Evolutionary conservation across 2,888 invertebrate genomes (phyloP).

Genomic region (Drosophila borealis): DNA sequence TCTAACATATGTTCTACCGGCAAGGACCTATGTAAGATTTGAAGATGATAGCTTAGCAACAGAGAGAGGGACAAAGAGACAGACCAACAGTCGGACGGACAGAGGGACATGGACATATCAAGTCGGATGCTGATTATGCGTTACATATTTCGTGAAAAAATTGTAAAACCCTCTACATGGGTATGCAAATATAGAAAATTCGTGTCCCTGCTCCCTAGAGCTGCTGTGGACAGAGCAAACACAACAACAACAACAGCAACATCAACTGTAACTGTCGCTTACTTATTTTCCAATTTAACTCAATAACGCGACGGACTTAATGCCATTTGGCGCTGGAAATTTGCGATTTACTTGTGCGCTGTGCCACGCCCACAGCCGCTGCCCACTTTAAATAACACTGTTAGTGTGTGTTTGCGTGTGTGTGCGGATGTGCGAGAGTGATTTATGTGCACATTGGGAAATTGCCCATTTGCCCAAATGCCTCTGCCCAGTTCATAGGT

Average conservation of each 20-base stretch:
- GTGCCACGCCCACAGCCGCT: constrained; percentile 40
- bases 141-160: too few relatives aligned
- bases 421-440: constrained; percentile 73
- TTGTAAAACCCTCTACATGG: too few relatives aligned
- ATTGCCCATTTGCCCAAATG: constrained; percentile 49
- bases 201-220: not conserved
- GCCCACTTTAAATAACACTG: constrained; percentile 23
- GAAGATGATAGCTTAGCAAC: too few relatives aligned
- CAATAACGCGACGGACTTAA: constrained; percentile 79
- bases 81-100: too few relatives aligned
- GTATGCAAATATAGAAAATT: too few relatives aligned
- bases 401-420: constrained; percentile 17
- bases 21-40: too few relatives aligned
- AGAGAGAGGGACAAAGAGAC: too few relatives aligned
- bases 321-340: constrained; percentile 79
- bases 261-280: constrained; percentile 66
- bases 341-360: constrained; percentile 65
- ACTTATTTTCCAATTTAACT: constrained; percentile 83
- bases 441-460: constrained; percentile 64
- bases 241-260: constrained; percentile 7
- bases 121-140: too few relatives aligned
- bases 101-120: too few relatives aligned
- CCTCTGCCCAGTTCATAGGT: constrained; percentile 22
- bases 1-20: too few relatives aligned
- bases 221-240: constrained; percentile 8